A percentile compares a stretch with the other conserved stretches of the same genome.
Conservation (phyloP, 2,888 invertebrate genomes). For the Meteorus colon region DNA sequence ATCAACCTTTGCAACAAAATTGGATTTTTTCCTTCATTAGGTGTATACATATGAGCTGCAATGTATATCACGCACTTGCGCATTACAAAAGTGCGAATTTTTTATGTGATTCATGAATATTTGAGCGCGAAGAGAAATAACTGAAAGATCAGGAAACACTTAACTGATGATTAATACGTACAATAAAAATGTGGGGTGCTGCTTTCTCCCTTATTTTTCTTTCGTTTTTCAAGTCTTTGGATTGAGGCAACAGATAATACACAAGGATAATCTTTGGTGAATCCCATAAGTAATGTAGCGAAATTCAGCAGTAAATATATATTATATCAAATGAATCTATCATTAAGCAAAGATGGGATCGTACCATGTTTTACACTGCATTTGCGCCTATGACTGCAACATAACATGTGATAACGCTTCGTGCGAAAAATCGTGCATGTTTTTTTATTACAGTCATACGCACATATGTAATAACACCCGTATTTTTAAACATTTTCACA, state of each 20-base stretch:
- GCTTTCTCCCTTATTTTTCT: slow-evolving; percentile 27
- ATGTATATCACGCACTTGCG: neutral
- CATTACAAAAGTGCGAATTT: neutral
- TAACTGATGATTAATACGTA: neutral
- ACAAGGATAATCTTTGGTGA: slow-evolving; percentile 61
- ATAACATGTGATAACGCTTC: too few species aligned
- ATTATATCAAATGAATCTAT: slow-evolving; percentile 36
- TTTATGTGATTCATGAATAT: slow-evolving; percentile 43
- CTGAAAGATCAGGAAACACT: slow-evolving; percentile 35
- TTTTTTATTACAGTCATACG: too few species aligned
- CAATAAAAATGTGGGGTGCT: slow-evolving; percentile 39
- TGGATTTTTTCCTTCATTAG: neutral
- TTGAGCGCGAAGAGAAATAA: slow-evolving; percentile 47
- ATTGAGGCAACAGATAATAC: slow-evolving; percentile 49
- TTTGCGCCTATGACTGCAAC: too few species aligned
- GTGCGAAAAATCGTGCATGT: too few species aligned
- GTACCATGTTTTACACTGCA: too few species aligned
- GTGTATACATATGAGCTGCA: neutral
- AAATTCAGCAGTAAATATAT: slow-evolving; percentile 35
- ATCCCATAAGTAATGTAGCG: slow-evolving; percentile 38
- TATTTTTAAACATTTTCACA: too few species aligned
- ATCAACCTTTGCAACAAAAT: neutral
- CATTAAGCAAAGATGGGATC: slow-evolving; percentile 33
- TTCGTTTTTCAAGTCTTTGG: slow-evolving; percentile 60
- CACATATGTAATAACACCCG: too few species aligned